Evolutionary conservation across 2,797 vertebrate species (phyloP).

Genomic region (Halcyon badia): DNA sequence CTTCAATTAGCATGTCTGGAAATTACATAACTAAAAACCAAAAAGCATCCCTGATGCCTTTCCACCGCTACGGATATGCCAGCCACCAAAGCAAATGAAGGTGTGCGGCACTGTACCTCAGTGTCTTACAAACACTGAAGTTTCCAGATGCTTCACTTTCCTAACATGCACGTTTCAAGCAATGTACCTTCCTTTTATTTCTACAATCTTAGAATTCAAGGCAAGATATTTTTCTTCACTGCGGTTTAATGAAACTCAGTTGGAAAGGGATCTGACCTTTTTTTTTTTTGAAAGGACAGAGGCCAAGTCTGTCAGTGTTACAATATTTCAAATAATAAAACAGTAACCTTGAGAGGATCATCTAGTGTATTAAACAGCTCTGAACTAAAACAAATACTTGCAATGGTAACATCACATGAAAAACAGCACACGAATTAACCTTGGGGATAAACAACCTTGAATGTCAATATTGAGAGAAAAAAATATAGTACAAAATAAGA

Average conservation of each 20-base stretch:
- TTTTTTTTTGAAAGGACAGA: background rate
- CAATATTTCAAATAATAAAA: background rate
- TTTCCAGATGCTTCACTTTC: background rate
- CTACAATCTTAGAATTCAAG: conserved; percentile 3
- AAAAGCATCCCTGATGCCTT: background rate
- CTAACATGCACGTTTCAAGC: background rate
- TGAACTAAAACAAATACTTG: background rate
- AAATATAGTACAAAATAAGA: background rate
- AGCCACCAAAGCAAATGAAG: background rate
- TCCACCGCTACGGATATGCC: accelerated
- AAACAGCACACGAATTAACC: background rate
- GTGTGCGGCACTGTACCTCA: accelerated
- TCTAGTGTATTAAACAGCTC: background rate
- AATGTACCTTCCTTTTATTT: background rate
- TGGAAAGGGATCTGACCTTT: background rate
- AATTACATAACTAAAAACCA: background rate
- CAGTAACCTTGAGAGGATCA: background rate
- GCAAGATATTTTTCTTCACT: background rate
- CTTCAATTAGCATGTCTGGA: background rate
- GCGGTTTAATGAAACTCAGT: background rate
- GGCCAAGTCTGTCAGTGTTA: background rate
- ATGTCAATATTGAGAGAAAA: background rate
- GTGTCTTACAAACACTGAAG: background rate
- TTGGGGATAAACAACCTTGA: background rate
- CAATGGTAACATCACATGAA: background rate